Conservation (phyloP, 1,140 invertebrate species). For the Thaumatotibia leucotreta region DNA sequence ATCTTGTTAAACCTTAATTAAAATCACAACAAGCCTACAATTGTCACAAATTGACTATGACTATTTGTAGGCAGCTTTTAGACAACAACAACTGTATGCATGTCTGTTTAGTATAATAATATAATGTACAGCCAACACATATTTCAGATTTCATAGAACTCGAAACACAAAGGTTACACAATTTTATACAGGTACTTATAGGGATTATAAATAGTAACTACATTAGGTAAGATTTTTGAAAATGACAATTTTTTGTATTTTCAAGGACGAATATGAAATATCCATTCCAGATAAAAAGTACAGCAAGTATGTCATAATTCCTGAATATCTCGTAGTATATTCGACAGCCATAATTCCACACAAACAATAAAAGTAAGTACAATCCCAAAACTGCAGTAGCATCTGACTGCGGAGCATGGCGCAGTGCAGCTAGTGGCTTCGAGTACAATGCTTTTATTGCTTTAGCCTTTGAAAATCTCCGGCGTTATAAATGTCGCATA, state of each 20-base stretch:
- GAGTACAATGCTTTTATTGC: conserved; percentile 1
- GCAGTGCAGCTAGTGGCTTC: neutral
- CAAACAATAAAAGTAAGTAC: neutral
- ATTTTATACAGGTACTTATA: too few relatives aligned
- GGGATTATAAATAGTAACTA: too few relatives aligned
- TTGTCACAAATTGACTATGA: neutral
- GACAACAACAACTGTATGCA: neutral
- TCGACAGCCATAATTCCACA: neutral
- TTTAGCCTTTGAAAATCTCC: neutral
- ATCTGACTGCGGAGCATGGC: conserved; percentile 3
- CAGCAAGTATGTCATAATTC: neutral
- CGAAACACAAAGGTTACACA: too few relatives aligned
- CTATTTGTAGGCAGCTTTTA: neutral
- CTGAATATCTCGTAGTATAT: neutral
- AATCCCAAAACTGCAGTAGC: neutral
- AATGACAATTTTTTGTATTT: too few relatives aligned
- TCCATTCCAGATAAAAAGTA: too few relatives aligned
- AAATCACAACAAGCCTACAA: neutral
- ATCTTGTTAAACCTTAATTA: neutral
- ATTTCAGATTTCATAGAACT: too few relatives aligned
- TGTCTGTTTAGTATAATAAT: too few relatives aligned
- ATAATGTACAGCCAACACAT: too few relatives aligned
- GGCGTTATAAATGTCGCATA: neutral
- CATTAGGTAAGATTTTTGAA: too few relatives aligned
- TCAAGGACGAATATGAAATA: too few relatives aligned